A percentile compares a stretch with the other conserved stretches of the same genome.
Evolutionary conservation across 2,797 vertebrate species (phyloP).

Genomic region (Pterois miles): DNA sequence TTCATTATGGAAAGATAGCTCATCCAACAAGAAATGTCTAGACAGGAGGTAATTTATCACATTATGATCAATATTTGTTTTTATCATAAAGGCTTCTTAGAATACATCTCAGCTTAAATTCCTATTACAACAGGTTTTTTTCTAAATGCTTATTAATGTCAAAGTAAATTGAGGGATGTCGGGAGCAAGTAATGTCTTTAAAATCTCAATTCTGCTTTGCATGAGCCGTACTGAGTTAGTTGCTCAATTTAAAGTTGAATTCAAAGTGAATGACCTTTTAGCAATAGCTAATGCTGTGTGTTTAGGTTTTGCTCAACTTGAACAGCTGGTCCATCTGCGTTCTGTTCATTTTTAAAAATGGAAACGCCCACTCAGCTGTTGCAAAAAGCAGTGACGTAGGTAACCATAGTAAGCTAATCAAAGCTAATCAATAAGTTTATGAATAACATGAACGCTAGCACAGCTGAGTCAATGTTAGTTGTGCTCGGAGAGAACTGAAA

Average conservation of each 20-base stretch:
- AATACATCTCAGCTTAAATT: conserved; percentile 1
- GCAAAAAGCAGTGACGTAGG: too few species aligned
- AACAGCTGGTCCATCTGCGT: too few species aligned
- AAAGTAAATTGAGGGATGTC: background rate
- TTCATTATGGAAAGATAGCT: conserved; percentile 30
- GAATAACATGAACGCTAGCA: too few species aligned
- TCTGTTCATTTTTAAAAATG: too few species aligned
- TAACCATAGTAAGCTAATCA: too few species aligned
- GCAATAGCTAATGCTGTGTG: background rate
- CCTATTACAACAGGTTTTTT: background rate
- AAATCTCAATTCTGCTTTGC: background rate
- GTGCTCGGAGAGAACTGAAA: too few species aligned
- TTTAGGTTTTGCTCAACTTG: background rate
- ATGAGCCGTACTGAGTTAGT: background rate
- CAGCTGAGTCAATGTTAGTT: too few species aligned
- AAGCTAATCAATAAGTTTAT: too few species aligned
- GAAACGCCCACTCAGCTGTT: too few species aligned
- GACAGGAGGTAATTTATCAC: conserved; percentile 7
- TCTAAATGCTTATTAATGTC: background rate
- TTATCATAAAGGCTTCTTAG: conserved; percentile 13
- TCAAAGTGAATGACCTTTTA: background rate
- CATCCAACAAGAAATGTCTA: conserved; percentile 15
- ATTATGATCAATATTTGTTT: conserved; percentile 33
- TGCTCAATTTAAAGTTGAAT: background rate
- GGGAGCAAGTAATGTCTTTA: background rate